Base-by-base conservation (phyloP, 2,113 vertebrate genomes). In the Amazona vittata region DNA sequence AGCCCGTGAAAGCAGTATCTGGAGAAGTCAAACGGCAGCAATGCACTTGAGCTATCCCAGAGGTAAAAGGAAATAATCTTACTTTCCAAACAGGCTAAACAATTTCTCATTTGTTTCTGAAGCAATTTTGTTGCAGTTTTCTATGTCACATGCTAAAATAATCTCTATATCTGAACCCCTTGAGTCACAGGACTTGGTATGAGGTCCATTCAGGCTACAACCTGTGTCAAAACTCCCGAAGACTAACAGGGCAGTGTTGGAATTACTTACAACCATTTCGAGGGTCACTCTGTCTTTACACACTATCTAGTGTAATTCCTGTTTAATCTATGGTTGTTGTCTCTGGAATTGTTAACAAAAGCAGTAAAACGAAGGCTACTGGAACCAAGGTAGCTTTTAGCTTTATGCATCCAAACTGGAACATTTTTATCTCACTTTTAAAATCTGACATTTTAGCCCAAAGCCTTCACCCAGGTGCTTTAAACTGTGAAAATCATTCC, bases 21-120 rank as follows among this genome's bases (percentile, higher is more conserved):
- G 77, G 28, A 86, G 86, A 89, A 94, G 80, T 91, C 79, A 92
- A 83, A 91, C 64, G 77, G 49, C 77, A 71, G 39, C 73, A 94
- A 59, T 1, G 16, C 75, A 44, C 1, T 0, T 26, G n/a, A 70
- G 52, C 63, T 87, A 22, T 22, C 53, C 60, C 2, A 2, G 37
- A 57, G 39, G 37, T 53, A 62, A 94, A 77, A 70, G 90, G 37
- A 70, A 92, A 64, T 55, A 68, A 35, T 62, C 31, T 73, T 37
- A 52, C 35, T 92, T 95, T 83, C 65, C 86, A 86, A 88, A 78
- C 5, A 83, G 33, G 71, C 21, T 5, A 26, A 79, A 50, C 10
- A 8, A 6, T 57, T 91, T 31, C 43, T 65, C 12, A 19, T 85
- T 79, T 22, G 2, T 43, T 91, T 75, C 70, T 83, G 53, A 80